Percentiles rank a stretch among this genome's conserved stretches.
These are phyloP conservation scores for Teleogryllus oceanicus DNA, from an alignment of 2,888 invertebrate species.

Conservation along the genomic window DNA sequence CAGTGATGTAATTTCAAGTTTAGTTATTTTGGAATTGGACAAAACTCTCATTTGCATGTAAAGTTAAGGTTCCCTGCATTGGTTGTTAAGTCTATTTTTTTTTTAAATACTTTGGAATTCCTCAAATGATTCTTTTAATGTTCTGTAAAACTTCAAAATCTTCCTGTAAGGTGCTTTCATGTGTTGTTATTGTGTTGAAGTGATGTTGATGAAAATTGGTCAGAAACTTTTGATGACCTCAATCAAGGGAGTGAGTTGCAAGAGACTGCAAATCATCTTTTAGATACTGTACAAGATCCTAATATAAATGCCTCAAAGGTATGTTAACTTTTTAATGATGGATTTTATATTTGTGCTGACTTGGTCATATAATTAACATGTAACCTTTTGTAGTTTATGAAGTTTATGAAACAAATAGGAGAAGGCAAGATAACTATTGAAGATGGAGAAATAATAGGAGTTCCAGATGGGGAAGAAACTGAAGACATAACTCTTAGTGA, in stretches of 20 bases:
- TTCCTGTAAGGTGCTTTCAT: neutral
- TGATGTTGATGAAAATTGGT: slow-evolving; percentile 34
- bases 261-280: slow-evolving; percentile 41
- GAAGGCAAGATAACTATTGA: slow-evolving; percentile 62
- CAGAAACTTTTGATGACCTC: slow-evolving; percentile 34
- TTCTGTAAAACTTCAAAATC: no score
- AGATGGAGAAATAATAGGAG: slow-evolving; percentile 47
- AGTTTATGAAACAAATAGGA: slow-evolving; percentile 75
- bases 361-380: slow-evolving; percentile 5
- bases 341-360: slow-evolving; percentile 21
- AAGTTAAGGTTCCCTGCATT: no score
- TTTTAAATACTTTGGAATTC: no score
- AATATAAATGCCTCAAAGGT: slow-evolving; percentile 69
- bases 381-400: slow-evolving; percentile 63
- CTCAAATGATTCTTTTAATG: no score
- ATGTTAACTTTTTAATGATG: slow-evolving; percentile 34
- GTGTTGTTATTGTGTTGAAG: slow-evolving; percentile 23
- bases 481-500: slow-evolving; percentile 6
- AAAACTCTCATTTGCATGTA: no score
- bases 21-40: neutral
- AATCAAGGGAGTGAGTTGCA: slow-evolving; percentile 36
- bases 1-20: no score
- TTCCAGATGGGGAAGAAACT: slow-evolving; percentile 23
- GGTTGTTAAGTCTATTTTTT: no score
- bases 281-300: slow-evolving; percentile 59